Base-by-base conservation (phyloP, 1,140 invertebrate genomes). In the Drosophila kohkoa region DNA sequence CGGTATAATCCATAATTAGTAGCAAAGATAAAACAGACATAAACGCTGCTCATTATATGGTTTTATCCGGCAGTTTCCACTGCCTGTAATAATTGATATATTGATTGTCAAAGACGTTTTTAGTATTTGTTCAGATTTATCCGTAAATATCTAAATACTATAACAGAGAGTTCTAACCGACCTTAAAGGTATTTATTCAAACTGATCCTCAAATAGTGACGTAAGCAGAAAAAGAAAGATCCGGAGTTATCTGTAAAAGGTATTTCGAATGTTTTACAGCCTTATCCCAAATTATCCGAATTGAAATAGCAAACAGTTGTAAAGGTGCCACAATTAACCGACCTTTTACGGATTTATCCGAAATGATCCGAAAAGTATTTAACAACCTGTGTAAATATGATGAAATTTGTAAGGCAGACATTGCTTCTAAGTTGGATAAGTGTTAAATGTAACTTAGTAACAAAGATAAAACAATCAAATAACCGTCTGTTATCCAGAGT, bases 351-450 rank as follows among this genome's bases (percentile, higher is more conserved):
- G 52, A 8, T 16, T 10, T 55, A 55, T 38, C 3, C 52, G 32
- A 16, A 20, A 0, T 38, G 11, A 16, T 13, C 0, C 5, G 5
- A 4, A 51, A 32, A 5, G 41, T 25, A 51, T 57, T 72, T 66
- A 25, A 15, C 51, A 66, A 43, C 52, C 15, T 15, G 30, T 65
- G 41, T 43, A 59, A 60, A 62, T 41, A 46, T 52, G 11, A 7
- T 20, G 20, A 20, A 20, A 20, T 3, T 20, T 3, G 20, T 3
- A 20, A 20, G 20, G 20, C 20, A 20, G 2, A 20, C 20, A 3
- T 20, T 20, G n/a, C 20, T 20, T 20, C 20, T 20, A 20, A 20
- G 20, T 20, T 20, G 20, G 0, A 3, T 20, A 20, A 20, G 20
- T 20, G 20, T 20, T 20, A 20, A 20, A 20, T 20, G 20, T 20